Base-by-base conservation (phyloP, 2,113 vertebrate species). In the Sebastes fasciatus region DNA sequence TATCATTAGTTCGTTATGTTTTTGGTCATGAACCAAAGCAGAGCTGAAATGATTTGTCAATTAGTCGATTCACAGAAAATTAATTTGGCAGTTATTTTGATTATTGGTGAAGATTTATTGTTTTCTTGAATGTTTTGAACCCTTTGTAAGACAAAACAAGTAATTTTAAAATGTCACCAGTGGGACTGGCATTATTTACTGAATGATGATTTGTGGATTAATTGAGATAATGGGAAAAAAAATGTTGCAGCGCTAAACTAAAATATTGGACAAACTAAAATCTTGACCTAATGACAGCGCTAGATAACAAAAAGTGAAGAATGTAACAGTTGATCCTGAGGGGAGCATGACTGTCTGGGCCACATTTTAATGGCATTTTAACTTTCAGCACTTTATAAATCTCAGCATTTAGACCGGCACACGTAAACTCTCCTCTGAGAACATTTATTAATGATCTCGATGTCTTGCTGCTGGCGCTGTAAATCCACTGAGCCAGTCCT, bases 401-500 rank as follows among this genome's bases (percentile, higher is more conserved):
- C 67, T 26, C 8, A 14, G 7, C 48, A 8, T 57, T 62, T 43
- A 43, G 13, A 48, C 5, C 52, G 9, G 9, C 6, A 13, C 11
- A 64, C 2, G 5, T 14, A 14, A 49, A 13, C 43, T 17, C 60
- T 74, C 46, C 17, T 3, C 42, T 16, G 73, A 74, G 57, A 62
- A 16, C 46, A 58, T 23, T 42, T 45, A 46, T 45, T 52, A 57
- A 46, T 3, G 52, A 70, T 58, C 58, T 57, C 48, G 43, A 8
- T 17, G 21, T 64, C 63, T 48, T 4, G 23, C 42, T 61, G 61
- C 43, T 58, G 61, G 2, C 48, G 4, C 11, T 57, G 23, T 70
- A 14, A 34, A 65, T 77, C 66, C 46, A 2, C 23, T n/a, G 63
- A 79, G 61, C 58, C 68, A 11, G n/a, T 8, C 69, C 74, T 40